phyloP scores from a whole-genome alignment of 2,888 invertebrate genomes.

The Dasypolia templi region DNA sequence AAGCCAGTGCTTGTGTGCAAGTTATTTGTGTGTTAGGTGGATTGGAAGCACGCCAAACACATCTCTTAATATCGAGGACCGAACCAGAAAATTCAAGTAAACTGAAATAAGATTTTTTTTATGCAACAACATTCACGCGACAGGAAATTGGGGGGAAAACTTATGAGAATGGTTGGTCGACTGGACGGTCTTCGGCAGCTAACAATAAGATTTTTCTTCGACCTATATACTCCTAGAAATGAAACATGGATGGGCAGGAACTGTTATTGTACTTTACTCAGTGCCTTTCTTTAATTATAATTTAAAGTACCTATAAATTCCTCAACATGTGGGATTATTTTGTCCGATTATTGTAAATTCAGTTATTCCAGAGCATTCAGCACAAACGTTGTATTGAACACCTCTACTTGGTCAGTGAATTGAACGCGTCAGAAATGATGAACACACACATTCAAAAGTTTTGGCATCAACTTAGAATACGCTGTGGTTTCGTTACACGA shows the following conservation, averaged over 20 bases:
- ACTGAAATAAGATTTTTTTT: conserved; percentile 1
- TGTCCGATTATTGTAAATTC: background rate
- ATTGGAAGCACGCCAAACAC: background rate
- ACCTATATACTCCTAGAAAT: no score
- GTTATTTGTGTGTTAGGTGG: background rate
- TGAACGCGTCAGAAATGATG: background rate
- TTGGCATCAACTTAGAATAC: background rate
- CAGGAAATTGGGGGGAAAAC: background rate
- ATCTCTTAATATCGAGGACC: background rate
- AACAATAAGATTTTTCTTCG: background rate
- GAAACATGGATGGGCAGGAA: background rate
- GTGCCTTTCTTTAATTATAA: background rate
- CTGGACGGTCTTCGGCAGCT: background rate
- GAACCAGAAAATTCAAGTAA: conserved; percentile 3
- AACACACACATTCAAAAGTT: background rate
- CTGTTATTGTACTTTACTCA: background rate
- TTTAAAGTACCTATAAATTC: background rate
- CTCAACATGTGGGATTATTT: background rate
- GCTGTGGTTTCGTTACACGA: background rate
- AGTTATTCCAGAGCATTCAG: background rate
- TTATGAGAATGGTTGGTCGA: background rate
- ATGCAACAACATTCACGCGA: background rate
- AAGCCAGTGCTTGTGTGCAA: background rate
- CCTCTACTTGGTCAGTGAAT: background rate
- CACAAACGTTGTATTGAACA: background rate